phyloP scores from a whole-genome alignment of 2,797 vertebrate species.

The Microctenopoma steveboyesi region DNA sequence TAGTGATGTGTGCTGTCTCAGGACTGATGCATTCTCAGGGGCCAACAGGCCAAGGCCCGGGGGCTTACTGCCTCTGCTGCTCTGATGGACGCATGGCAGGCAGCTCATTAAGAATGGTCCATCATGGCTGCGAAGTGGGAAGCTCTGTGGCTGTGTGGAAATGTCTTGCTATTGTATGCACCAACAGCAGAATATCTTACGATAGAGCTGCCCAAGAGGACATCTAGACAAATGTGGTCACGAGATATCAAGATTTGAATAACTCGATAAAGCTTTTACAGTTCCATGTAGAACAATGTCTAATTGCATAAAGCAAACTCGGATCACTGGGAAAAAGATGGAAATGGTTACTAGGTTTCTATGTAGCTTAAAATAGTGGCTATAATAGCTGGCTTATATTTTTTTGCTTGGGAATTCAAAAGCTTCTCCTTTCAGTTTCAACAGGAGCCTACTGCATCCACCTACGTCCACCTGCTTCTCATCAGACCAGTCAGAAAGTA shows the following conservation, averaged over 20 bases:
- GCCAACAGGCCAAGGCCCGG: constrained; percentile 74
- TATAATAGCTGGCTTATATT: constrained; percentile 12
- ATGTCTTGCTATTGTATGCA: constrained; percentile 49
- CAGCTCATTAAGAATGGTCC: constrained; percentile 75
- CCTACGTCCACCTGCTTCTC: constrained; percentile 54
- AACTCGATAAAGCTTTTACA: constrained; percentile 6
- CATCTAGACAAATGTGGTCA: constrained; percentile 30
- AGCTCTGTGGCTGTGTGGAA: constrained; percentile 42
- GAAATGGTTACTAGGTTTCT: background rate
- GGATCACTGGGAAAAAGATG: background rate
- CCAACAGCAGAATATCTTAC: constrained; percentile 35
- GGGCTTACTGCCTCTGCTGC: constrained; percentile 66
- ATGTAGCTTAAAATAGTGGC: background rate
- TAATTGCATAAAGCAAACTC: background rate
- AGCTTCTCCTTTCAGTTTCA: constrained; percentile 29
- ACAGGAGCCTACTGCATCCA: constrained; percentile 38
- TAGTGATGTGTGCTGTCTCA: constrained; percentile 75
- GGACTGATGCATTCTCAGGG: constrained; percentile 78
- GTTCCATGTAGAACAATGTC: no score
- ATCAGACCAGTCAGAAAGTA: constrained; percentile 48
- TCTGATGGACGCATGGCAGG: constrained; percentile 72
- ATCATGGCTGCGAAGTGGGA: constrained; percentile 72
- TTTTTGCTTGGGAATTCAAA: constrained; percentile 22
- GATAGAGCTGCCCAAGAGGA: constrained; percentile 35
- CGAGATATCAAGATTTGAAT: background rate